Conservation (phyloP, 2,113 vertebrate species). For the Gallinago jamesoni region DNA sequence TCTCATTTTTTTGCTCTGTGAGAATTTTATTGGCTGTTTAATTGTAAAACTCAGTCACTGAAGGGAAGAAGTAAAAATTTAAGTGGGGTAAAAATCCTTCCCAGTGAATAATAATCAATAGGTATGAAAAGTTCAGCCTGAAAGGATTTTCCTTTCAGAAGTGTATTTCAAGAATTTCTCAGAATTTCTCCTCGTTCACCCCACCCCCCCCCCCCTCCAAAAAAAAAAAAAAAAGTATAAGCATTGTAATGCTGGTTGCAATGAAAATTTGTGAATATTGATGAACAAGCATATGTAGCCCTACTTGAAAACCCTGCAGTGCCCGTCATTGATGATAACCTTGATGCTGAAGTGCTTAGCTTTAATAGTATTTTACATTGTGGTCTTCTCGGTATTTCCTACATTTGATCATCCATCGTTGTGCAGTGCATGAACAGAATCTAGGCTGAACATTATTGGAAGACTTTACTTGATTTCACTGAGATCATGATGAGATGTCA, state of each 20-base stretch:
- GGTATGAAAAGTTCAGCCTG: background rate
- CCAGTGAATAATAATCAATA: background rate
- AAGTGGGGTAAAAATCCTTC: background rate
- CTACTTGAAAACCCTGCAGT: background rate
- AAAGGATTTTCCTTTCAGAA: background rate
- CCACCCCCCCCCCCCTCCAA: too few relatives aligned
- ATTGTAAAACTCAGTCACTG: background rate
- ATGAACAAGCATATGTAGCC: background rate
- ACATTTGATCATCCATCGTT: background rate
- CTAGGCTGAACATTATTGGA: background rate
- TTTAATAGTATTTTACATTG: background rate
- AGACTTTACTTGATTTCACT: background rate
- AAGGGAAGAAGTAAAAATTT: background rate
- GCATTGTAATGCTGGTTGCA: background rate
- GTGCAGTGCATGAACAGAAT: background rate
- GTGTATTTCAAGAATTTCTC: background rate
- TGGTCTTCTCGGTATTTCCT: background rate
- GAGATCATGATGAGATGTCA: background rate
- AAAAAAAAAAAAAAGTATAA: background rate
- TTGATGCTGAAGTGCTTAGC: background rate
- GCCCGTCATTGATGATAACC: background rate
- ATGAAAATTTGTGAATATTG: background rate
- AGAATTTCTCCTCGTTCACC: too few relatives aligned
- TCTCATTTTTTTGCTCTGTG: background rate
- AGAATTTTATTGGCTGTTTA: background rate